Conservation (phyloP, 2,888 invertebrate species). For the Cancer borealis region DNA sequence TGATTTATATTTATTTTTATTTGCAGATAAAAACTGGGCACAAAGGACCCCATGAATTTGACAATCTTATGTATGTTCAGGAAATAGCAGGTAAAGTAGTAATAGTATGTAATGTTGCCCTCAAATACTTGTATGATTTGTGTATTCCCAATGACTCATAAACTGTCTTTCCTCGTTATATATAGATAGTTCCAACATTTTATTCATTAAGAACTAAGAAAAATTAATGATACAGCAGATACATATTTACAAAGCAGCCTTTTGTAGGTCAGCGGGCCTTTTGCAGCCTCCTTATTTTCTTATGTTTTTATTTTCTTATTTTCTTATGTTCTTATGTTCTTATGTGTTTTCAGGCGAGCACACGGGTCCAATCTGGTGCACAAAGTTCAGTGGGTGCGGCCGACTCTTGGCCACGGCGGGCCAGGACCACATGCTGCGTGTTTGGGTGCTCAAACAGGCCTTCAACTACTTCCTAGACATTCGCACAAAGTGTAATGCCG, state of each 20-base stretch:
- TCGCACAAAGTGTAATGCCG: conserved; percentile 95
- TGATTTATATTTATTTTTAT: conserved; percentile 2
- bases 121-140: not conserved
- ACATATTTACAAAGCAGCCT: too few species aligned
- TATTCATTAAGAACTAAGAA: too few species aligned
- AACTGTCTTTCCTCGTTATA: not conserved
- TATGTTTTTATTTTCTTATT: too few species aligned
- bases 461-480: conserved; percentile 95
- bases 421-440: conserved; percentile 94
- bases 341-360: conserved; percentile 88
- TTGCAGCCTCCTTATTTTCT: too few species aligned
- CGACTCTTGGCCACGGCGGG: conserved; percentile 97
- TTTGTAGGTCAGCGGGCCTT: too few species aligned
- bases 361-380: conserved; percentile 97
- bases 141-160: not conserved
- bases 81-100: conserved; percentile 79
- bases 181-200: too few species aligned
- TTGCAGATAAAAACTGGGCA: conserved; percentile 94
- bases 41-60: conserved; percentile 98
- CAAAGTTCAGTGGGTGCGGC: conserved; percentile 98
- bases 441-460: conserved; percentile 96
- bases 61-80: conserved; percentile 91
- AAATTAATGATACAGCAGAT: too few species aligned
- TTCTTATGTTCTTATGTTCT: conserved; percentile 75
- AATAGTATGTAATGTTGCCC: not conserved